Conservation (phyloP, 1,140 invertebrate genomes). For the Drosophila fuyamai region DNA sequence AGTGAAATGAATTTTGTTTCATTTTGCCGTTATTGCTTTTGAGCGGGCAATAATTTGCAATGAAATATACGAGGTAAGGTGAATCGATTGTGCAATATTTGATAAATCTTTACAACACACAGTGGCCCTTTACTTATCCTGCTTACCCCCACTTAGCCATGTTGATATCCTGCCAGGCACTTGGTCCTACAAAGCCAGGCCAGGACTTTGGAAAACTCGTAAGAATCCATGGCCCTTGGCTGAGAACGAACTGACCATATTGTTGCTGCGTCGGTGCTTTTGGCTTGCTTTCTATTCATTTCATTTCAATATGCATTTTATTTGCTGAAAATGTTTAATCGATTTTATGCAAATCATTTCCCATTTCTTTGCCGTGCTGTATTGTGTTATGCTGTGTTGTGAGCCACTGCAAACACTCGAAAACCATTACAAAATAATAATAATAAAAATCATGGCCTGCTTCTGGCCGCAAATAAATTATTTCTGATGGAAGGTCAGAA, state of each 20-base stretch:
- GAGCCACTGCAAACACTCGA: constrained; percentile 64
- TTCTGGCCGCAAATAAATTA: constrained; percentile 71
- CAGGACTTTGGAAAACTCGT: constrained; percentile 8
- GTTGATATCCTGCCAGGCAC: constrained; percentile 12
- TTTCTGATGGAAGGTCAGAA: constrained; percentile 42
- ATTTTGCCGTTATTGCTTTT: constrained; percentile 34
- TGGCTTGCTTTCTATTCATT: constrained; percentile 64
- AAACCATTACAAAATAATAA: constrained; percentile 82
- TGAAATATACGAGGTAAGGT: constrained; percentile 20
- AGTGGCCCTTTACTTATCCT: constrained; percentile 2
- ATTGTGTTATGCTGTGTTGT: constrained; percentile 15
- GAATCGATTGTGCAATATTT: constrained; percentile 35
- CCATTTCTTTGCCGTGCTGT: constrained; percentile 49
- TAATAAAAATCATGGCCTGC: constrained; percentile 63
- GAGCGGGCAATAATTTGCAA: constrained; percentile 3
- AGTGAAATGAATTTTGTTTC: constrained; percentile 8
- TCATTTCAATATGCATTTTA: constrained; percentile 76
- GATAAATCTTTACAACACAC: constrained; percentile 52
- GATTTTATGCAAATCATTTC: constrained; percentile 80
- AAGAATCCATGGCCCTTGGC: constrained; percentile 26
- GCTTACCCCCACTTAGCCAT: constrained; percentile 13
- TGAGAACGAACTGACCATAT: constrained; percentile 8
- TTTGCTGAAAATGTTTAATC: constrained; percentile 74
- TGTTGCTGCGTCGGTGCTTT: constrained; percentile 35
- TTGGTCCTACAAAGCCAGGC: constrained; percentile 17